phyloP scores from a whole-genome alignment of 2,888 invertebrate genomes.

The Fragum fragum region DNA sequence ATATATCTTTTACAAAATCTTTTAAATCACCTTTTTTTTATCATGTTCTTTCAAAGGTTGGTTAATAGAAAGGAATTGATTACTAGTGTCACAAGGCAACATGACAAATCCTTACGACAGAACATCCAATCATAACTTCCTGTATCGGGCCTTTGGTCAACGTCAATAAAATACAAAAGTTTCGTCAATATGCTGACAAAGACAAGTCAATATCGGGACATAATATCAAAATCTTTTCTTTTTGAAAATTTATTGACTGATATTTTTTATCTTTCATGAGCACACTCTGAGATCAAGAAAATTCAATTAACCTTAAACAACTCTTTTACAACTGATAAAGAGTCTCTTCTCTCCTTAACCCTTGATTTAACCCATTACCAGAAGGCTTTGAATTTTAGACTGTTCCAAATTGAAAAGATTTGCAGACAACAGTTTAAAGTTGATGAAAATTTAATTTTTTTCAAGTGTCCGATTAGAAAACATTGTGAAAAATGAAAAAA shows the following conservation, averaged over 20 bases:
- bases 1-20: no score
- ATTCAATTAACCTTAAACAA: slow-evolving; percentile 27
- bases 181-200: slow-evolving; percentile 22
- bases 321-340: slow-evolving; percentile 8
- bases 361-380: no score
- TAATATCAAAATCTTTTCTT: slow-evolving; percentile 22
- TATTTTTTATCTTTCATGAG: slow-evolving; percentile 15
- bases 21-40: no score
- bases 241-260: slow-evolving; percentile 27
- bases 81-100: neutral
- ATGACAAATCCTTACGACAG: neutral
- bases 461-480: no score
- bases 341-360: neutral
- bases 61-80: neutral
- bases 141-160: slow-evolving; percentile 12
- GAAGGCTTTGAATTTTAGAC: no score
- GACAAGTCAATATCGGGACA: slow-evolving; percentile 18
- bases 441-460: no score
- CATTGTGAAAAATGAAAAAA: no score
- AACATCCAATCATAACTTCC: slow-evolving; percentile 10
- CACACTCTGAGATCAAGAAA: slow-evolving; percentile 29
- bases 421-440: no score
- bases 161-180: slow-evolving; percentile 25
- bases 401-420: no score
- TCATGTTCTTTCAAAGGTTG: no score